These are phyloP conservation scores for Polydrusus pterygomalis DNA, from an alignment of 2,888 invertebrate species.

Conservation along the genomic window DNA sequence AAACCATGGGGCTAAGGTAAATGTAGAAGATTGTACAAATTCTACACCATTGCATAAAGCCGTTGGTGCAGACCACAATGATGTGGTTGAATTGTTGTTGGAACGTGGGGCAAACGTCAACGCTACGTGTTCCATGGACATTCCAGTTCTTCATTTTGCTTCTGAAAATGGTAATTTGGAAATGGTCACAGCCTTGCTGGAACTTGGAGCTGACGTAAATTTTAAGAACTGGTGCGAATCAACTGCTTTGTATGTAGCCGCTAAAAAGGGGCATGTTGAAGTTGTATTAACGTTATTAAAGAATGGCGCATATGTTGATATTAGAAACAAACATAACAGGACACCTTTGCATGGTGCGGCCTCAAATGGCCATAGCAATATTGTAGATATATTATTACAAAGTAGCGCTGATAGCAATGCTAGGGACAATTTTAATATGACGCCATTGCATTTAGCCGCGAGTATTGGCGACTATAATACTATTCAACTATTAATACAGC, in stretches of 20 bases:
- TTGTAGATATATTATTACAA: constrained; percentile 6
- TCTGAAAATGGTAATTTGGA: constrained; percentile 7
- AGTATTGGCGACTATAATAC: neutral
- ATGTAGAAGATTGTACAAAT: neutral
- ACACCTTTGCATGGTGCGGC: constrained; percentile 17
- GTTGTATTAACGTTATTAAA: constrained; percentile 9
- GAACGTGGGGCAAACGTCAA: constrained; percentile 3
- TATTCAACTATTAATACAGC: neutral
- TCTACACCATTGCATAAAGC: constrained; percentile 14
- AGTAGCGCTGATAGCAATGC: neutral
- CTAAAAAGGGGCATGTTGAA: constrained; percentile 1
- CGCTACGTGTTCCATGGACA: constrained; percentile 15
- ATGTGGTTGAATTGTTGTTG: constrained; percentile 4
- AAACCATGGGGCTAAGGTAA: neutral
- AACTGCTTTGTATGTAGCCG: constrained; percentile 10
- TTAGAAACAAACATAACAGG: neutral
- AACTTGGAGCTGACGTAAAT: constrained; percentile 19
- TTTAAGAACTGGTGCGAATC: constrained; percentile 15
- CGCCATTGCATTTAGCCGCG: constrained; percentile 10
- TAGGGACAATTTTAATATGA: neutral
- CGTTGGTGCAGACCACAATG: constrained; percentile 1
- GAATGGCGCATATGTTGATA: constrained; percentile 10
- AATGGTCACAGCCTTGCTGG: neutral
- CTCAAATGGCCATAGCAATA: constrained; percentile 2
- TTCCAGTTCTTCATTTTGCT: constrained; percentile 10